Conservation (phyloP, 2,113 vertebrate genomes). For the Oreochromis niloticus region DNA sequence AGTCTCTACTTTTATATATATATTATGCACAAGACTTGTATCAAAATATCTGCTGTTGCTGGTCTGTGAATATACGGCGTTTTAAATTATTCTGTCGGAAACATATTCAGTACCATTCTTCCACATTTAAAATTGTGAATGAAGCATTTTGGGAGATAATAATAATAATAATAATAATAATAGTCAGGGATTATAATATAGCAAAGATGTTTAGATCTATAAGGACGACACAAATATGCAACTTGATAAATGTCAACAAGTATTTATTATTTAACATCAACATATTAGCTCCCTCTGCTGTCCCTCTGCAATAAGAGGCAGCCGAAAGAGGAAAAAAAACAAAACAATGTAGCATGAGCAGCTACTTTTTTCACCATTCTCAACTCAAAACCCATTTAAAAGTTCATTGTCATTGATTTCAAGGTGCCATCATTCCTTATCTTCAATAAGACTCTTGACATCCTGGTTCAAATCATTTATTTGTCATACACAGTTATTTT, state of each 20-base stretch:
- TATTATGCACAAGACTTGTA: neutral
- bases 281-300: neutral
- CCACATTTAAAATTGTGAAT: neutral
- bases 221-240: neutral
- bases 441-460: neutral
- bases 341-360: neutral
- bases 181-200: neutral
- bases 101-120: neutral
- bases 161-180: neutral
- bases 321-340: neutral
- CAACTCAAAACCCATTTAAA: neutral
- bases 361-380: neutral
- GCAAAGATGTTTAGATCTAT: neutral
- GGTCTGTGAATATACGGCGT: neutral
- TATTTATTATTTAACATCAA: neutral
- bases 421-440: neutral
- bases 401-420: neutral
- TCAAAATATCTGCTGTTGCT: neutral
- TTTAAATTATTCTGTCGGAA: neutral
- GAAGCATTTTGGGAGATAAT: neutral
- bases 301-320: neutral
- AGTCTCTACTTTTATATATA: neutral
- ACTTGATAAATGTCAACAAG: neutral
- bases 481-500: constrained; percentile 8
- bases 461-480: neutral